Evolutionary conservation across 2,797 vertebrate genomes (phyloP).

Genomic region (Trachurus trachurus): DNA sequence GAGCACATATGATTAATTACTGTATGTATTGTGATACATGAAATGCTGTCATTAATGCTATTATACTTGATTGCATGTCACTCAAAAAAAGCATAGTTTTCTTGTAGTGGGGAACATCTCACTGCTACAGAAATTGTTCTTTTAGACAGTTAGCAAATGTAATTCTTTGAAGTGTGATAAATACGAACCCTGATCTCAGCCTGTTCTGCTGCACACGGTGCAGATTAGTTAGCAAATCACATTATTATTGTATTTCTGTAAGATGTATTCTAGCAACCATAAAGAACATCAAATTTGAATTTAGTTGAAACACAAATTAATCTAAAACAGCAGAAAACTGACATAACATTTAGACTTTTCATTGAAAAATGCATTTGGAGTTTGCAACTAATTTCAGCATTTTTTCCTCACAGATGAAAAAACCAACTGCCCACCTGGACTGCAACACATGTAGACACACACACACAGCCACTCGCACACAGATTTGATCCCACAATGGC

Average conservation of each 20-base stretch:
- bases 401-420: conserved; percentile 1
- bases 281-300: neutral
- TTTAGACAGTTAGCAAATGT: neutral
- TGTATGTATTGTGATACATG: neutral
- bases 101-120: neutral
- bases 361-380: neutral
- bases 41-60: neutral
- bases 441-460: neutral
- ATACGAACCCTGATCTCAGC: neutral
- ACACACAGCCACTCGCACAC: neutral
- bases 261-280: neutral
- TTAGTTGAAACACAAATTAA: neutral
- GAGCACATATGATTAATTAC: neutral
- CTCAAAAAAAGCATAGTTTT: neutral
- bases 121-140: neutral
- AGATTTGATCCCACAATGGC: conserved; percentile 61
- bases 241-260: neutral
- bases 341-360: neutral
- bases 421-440: conserved; percentile 2
- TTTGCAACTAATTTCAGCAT: neutral
- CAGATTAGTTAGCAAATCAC: neutral
- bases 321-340: neutral
- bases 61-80: neutral
- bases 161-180: neutral
- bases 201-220: neutral